Evolutionary conservation across 2,797 vertebrate species (phyloP).

Genomic region (Oophaga sylvatica): DNA sequence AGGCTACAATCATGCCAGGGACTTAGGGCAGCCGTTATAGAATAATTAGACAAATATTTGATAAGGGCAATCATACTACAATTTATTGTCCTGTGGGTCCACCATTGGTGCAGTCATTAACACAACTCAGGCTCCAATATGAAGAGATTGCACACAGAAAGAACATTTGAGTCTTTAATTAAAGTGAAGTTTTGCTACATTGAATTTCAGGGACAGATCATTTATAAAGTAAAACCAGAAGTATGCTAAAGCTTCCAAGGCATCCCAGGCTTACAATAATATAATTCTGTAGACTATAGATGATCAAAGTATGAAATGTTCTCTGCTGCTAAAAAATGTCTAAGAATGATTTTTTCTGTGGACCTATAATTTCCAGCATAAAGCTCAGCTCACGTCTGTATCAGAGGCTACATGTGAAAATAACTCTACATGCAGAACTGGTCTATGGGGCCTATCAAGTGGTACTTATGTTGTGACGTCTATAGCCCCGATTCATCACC

Average conservation of each 20-base stretch:
- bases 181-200: neutral
- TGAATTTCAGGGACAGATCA: neutral
- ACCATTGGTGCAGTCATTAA: neutral
- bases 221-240: neutral
- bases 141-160: neutral
- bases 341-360: neutral
- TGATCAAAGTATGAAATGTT: neutral
- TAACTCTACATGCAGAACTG: too few relatives aligned
- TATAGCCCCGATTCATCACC: too few relatives aligned
- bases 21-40: neutral
- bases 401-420: neutral
- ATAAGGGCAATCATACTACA: neutral
- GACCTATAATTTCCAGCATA: neutral
- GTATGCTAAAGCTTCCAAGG: neutral
- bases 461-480: too few relatives aligned
- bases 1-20: conserved; percentile 7
- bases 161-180: neutral
- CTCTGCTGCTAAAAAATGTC: neutral
- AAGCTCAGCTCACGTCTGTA: neutral
- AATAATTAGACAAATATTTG: conserved; percentile 26
- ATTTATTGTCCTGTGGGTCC: conserved; percentile 11
- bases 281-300: neutral
- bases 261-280: neutral
- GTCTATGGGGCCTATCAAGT: too few relatives aligned
- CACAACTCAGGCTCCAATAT: neutral